A percentile compares a stretch with the other conserved stretches of the same genome.
These are phyloP conservation scores for Meandrina meandrites DNA, from an alignment of 92 coral and sea anemone genomes.

Conservation along the genomic window DNA sequence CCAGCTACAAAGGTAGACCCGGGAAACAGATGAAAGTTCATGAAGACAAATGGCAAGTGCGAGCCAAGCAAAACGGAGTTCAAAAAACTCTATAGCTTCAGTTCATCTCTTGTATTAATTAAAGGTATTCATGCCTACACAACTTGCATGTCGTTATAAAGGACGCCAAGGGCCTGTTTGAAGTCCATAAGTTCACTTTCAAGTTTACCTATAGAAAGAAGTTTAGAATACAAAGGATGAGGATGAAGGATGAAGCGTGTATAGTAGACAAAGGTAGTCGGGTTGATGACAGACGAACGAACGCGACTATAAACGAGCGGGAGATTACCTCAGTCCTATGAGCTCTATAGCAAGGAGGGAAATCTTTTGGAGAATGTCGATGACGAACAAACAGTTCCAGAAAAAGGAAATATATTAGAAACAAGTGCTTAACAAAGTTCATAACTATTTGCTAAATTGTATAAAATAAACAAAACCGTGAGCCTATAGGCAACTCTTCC, in stretches of 20 bases:
- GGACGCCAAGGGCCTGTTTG: conserved; percentile 86
- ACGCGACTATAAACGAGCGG: neutral
- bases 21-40: neutral
- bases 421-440: neutral
- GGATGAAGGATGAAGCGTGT: neutral
- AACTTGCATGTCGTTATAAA: conserved; percentile 83
- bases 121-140: conserved; percentile 30
- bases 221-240: neutral
- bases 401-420: neutral
- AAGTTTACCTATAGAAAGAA: conserved; percentile 68
- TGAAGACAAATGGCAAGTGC: neutral
- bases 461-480: neutral
- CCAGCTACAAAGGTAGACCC: neutral
- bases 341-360: neutral
- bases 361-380: neutral
- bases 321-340: neutral
- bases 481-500: neutral
- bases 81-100: neutral
- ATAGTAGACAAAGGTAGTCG: neutral
- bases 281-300: neutral
- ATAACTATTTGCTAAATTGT: neutral
- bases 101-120: neutral
- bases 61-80: neutral
- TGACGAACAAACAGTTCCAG: neutral
- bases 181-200: conserved; percentile 91